phyloP scores from a whole-genome alignment of 2,113 vertebrate genomes.

The Narcine bancroftii region DNA sequence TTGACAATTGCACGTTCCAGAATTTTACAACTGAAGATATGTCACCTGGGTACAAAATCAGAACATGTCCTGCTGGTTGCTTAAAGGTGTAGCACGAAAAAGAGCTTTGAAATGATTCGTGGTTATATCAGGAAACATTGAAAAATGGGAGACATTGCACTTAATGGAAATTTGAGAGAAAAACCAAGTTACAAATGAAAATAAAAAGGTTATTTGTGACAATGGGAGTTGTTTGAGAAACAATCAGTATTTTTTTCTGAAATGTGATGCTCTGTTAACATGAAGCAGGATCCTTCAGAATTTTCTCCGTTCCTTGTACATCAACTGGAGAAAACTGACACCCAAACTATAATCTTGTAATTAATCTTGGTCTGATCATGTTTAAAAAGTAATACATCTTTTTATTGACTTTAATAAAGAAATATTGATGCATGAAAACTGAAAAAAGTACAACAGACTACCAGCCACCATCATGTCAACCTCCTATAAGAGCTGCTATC shows the following conservation, averaged over 20 bases:
- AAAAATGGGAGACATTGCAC: not conserved
- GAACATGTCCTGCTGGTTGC: not conserved
- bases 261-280: not conserved
- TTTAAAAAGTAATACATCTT: not conserved
- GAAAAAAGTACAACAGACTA: too few species aligned
- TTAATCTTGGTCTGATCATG: not conserved
- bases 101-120: not conserved
- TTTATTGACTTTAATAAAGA: not conserved
- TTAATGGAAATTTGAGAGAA: not conserved
- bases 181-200: not conserved
- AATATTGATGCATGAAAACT: not conserved
- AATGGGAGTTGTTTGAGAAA: not conserved
- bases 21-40: not conserved
- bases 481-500: too few species aligned
- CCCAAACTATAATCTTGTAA: not conserved
- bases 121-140: not conserved
- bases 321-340: not conserved
- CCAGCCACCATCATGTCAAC: too few species aligned
- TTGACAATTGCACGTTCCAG: not conserved
- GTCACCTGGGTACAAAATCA: not conserved
- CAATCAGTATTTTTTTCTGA: not conserved
- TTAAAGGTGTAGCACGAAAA: not conserved
- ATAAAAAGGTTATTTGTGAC: not conserved
- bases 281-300: not conserved
- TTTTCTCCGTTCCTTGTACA: not conserved